Evolutionary conservation across 2,888 invertebrate genomes (phyloP), one percentile per base, ranked within the genome.

Genomic region (Orthonevra nobilis): DNA sequence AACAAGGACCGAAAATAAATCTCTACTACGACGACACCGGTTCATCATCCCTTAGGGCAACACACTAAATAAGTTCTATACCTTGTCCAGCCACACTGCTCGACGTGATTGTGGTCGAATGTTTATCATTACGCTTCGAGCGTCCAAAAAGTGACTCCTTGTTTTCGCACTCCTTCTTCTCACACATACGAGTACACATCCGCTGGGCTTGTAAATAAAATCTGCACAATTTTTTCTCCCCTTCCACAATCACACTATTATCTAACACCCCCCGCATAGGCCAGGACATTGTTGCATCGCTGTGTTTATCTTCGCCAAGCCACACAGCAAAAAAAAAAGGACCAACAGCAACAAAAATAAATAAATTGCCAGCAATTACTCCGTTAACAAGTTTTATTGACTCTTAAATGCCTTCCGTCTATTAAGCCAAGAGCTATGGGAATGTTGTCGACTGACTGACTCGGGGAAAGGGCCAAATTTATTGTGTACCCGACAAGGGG

Each of bases 371-470:
- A 84, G 87, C 88, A 88, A 88, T 88, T 88, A 88, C 88, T 85
- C 85, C 86, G 88, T 88, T 88, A 88, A 88, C 88, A 88, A 88
- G 87, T 88, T 88, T 88, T 88, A 88, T 88, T 88, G 88, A 88
- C 88, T 88, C 86, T 85, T 87, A 88, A 88, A 87, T 87, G 77
- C 74, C 74, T 81, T 72, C 79, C 73, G 79, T 79, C 79, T 79
- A 79, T 79, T 79, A 79, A 61, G 73, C 73, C 73, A 73, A 79
- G 73, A 79, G 79, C 79, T 79, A 68, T 73, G 79, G 66, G 79
- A 79, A 79, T 79, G 66, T 48, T 40, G 61, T 66, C 73, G 73
- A 73, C 12, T 73, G 72, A 66, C 20, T 73, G 64, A 72, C 73
- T 73, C 64, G 73, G 73, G 54, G 69, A 56, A 34, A 32, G 75